These are phyloP conservation scores for Sitta europaea DNA, from an alignment of 2,113 vertebrate genomes.

Conservation along the genomic window DNA sequence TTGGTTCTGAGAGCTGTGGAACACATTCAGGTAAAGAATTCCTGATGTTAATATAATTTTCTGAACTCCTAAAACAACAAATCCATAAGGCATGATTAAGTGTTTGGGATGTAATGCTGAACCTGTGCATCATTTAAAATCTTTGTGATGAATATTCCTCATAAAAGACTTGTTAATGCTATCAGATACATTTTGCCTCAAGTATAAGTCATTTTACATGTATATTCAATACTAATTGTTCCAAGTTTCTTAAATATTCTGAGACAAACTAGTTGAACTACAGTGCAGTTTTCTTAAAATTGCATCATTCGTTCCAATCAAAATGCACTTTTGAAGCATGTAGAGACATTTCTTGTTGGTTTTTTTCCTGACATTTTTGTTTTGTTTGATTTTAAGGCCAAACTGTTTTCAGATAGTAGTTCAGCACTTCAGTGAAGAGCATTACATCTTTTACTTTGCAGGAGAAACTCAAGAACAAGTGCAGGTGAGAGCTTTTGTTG, in stretches of 20 bases:
- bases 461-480: conserved; percentile 93
- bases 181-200: neutral
- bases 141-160: neutral
- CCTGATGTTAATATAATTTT: neutral
- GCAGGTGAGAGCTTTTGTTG: conserved; percentile 77
- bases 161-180: neutral
- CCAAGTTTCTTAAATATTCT: neutral
- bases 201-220: neutral
- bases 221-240: neutral
- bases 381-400: conserved; percentile 82
- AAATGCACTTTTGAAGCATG: neutral
- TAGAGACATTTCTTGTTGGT: neutral
- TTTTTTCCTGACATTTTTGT: neutral
- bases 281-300: neutral
- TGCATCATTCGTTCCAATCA: neutral
- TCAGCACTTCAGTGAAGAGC: conserved; percentile 99
- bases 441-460: conserved; percentile 99
- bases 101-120: neutral
- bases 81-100: neutral
- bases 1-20: neutral
- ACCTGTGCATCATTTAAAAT: neutral
- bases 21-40: neutral
- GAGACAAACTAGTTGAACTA: neutral
- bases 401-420: conserved; percentile 99
- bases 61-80: neutral